Base-by-base conservation (phyloP, 2,113 vertebrate genomes). In the Motacilla alba region DNA sequence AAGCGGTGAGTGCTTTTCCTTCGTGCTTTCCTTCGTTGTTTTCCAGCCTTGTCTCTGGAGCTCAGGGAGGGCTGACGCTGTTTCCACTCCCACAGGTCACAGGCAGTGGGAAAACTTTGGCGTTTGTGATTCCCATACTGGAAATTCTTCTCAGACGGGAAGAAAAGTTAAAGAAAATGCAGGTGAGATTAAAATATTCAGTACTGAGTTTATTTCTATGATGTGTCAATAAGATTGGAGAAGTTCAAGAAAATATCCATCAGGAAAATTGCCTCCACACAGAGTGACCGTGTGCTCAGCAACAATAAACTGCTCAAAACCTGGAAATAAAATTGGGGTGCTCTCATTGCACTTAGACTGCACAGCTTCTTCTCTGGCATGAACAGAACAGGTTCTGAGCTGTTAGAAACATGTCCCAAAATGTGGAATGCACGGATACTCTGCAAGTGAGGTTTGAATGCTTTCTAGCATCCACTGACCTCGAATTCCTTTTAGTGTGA, bases 21-120 rank as follows among this genome's bases (percentile, higher is more conserved):
- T 2, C 10, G 6, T 15, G 11, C 15, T 3, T 7, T 50, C 7
- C 0, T 31, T 35, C 35, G 35, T 35, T 5, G 27, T 15, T 60
- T 64, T 33, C 39, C 18, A 5, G 39, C 6, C 20, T n/a, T 30
- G 5, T 9, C 7, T 66, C 13, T 7, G 28, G 23, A 19, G 31
- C 23, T 39, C 22, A 28, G 47, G 10, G 20, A 41, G 53, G 16
- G 15, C 59, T 75, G 59, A 79, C 17, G 4, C n/a, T 30, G 7
- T 67, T 80, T 56, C 11, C n/a, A 1, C 44, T 5, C 52, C 69
- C 85, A 1, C 89, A 99, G 99, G 98, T 99, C 60, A 99, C 99
- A 0, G 99, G 99, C 10, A 99, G 99, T 16, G 99, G 99, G 17
- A 99, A 99, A 95, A 99, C 99, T 0, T 97, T 99, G 1, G 99